phyloP scores from a whole-genome alignment of 2,888 invertebrate genomes.

The Merodon equestris region DNA sequence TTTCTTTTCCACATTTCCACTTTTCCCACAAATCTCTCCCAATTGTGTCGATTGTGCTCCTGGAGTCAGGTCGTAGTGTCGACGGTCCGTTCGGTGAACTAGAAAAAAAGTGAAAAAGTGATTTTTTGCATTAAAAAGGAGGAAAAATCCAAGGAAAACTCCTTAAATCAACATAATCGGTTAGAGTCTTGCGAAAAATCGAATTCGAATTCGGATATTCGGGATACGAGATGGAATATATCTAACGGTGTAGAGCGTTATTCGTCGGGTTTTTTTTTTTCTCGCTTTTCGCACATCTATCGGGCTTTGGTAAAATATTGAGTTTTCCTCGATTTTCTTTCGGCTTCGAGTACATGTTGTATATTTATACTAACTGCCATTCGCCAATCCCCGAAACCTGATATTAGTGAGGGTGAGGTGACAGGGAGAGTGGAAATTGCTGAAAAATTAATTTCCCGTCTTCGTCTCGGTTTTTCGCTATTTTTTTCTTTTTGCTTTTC shows the following conservation, averaged over 20 bases:
- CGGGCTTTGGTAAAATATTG: not conserved
- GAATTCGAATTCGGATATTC: too few species aligned
- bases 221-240: too few species aligned
- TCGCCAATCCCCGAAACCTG: too few species aligned
- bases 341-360: too few species aligned
- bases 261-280: too few species aligned
- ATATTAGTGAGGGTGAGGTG: too few species aligned
- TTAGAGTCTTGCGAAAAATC: not conserved
- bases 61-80: constrained; percentile 76
- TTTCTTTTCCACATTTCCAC: not conserved
- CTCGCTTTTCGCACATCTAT: not conserved
- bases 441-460: too few species aligned
- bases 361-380: too few species aligned
- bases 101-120: constrained; percentile 48
- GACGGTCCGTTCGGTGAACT: constrained; percentile 63
- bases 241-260: too few species aligned
- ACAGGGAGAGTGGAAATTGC: too few species aligned
- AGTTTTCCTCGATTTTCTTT: not conserved
- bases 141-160: not conserved
- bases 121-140: constrained; percentile 7
- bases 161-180: not conserved
- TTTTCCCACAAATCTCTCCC: constrained; percentile 48
- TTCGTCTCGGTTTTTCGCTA: too few species aligned
- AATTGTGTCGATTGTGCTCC: constrained; percentile 78
- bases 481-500: too few species aligned